Evolutionary conservation across 2,113 vertebrate genomes (phyloP), one percentile per base, ranked within the genome.

Genomic region (Carassius carassius): DNA sequence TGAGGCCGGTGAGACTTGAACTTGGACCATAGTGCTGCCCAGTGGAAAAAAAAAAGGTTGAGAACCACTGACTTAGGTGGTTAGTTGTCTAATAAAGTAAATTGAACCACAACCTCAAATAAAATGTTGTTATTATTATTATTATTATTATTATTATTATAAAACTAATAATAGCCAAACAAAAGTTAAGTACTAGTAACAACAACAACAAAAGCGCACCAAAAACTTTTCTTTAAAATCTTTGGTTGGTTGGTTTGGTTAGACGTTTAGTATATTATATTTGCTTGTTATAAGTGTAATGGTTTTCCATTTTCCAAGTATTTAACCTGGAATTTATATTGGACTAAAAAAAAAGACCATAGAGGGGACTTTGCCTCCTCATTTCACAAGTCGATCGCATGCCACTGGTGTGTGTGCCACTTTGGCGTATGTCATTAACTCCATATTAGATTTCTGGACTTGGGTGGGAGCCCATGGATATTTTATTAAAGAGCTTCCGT

Each of bases 401-500:
- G 9, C 67, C 35, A 56, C 16, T 32, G 69, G 81, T 73, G 29
- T 82, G 29, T 82, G 67, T 58, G 81, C 58, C 49, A 78, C 83
- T 70, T 21, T 54, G 25, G n/a, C 83, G 78, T 83, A 78, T 87
- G 81, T 86, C 84, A 86, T 91, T 89, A 89, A 89, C 84, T 44
- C 84, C 89, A 87, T 92, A 90, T 90, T 91, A 90, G 86, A 91
- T 91, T 91, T 92, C 86, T 51, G 86, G 88, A 90, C 84, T 86
- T 84, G 76, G 90, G 91, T 87, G 90, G 16, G 60, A 81, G 82
- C 91, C 89, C 86, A 89, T 92, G 88, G 89, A 92, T 91, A 89
- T 90, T 91, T 91, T 87, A 92, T 93, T 91, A 93, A 90, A 91
- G 88, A 90, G 87, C 88, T 79, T 89, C 90, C 87, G 91, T 91